Percentiles rank a stretch among this genome's conserved stretches.
Evolutionary conservation across 2,113 vertebrate species (phyloP).

Genomic region (Callopanchax toddi): DNA sequence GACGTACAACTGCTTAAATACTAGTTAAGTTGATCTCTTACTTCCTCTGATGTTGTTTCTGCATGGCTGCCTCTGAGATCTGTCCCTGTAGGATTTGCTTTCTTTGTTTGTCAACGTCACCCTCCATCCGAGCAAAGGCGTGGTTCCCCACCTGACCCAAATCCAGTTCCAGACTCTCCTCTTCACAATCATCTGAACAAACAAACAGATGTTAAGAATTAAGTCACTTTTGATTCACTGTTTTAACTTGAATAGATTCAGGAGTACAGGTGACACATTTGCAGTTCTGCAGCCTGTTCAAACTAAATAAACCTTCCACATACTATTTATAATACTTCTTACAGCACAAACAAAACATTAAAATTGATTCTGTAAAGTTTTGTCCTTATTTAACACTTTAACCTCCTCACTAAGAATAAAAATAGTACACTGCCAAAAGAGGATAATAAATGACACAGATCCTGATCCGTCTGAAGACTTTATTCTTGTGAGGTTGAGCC

Average conservation of each 20-base stretch:
- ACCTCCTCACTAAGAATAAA: no score
- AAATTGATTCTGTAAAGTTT: no score
- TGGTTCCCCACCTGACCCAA: constrained; percentile 93
- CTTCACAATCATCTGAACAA: constrained; percentile 84
- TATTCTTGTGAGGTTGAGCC: no score
- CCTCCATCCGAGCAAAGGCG: constrained; percentile 97
- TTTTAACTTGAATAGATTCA: neutral
- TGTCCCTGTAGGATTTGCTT: constrained; percentile 94
- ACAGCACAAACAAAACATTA: no score
- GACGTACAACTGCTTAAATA: neutral
- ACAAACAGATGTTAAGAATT: neutral
- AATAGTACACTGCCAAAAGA: no score
- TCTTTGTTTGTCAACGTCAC: constrained; percentile 95
- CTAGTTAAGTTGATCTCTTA: constrained; percentile 67
- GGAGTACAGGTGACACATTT: neutral
- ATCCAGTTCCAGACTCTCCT: constrained; percentile 87
- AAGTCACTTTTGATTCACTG: neutral
- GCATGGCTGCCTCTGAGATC: constrained; percentile 89
- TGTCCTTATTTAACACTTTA: no score
- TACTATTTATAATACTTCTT: no score
- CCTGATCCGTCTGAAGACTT: no score
- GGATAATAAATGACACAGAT: no score
- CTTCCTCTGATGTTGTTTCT: constrained; percentile 98
- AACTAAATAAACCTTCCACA: no score
- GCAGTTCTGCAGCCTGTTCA: no score